These are phyloP conservation scores for Tachycineta bicolor DNA, from an alignment of 2,113 vertebrate genomes.

Conservation along the genomic window DNA sequence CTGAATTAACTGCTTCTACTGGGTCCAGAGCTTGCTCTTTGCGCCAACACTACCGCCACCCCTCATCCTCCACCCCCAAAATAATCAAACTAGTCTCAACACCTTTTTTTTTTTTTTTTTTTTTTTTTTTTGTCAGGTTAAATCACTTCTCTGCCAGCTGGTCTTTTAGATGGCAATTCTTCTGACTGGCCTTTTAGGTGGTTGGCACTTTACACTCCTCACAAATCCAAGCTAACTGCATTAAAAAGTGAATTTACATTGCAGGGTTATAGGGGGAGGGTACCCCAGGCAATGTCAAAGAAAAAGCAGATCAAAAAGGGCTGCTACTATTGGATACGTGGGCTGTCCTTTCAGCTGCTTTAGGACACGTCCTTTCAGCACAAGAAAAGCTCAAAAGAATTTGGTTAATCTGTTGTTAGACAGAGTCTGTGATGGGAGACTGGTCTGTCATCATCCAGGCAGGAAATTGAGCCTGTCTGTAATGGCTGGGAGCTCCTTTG, in stretches of 20 bases:
- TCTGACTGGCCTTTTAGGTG: neutral
- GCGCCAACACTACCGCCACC: neutral
- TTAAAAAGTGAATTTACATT: constrained; percentile 33
- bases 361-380: constrained; percentile 18
- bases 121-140: neutral
- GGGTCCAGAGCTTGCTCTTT: neutral
- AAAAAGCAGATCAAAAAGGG: constrained; percentile 21
- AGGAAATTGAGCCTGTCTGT: neutral
- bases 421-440: neutral
- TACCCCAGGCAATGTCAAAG: neutral
- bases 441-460: neutral
- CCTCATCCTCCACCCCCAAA: neutral
- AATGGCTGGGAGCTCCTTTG: neutral
- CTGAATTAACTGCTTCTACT: neutral
- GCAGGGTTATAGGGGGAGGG: neutral
- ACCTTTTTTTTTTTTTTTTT: neutral
- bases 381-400: constrained; percentile 52
- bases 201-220: neutral
- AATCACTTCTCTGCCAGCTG: neutral
- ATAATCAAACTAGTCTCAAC: neutral
- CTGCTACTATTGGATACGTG: neutral
- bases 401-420: constrained; percentile 43
- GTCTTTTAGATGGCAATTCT: neutral
- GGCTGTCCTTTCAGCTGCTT: constrained; percentile 26
- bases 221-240: neutral